phyloP scores from a whole-genome alignment of 2,888 invertebrate genomes.

The Apotomis betuletana region DNA sequence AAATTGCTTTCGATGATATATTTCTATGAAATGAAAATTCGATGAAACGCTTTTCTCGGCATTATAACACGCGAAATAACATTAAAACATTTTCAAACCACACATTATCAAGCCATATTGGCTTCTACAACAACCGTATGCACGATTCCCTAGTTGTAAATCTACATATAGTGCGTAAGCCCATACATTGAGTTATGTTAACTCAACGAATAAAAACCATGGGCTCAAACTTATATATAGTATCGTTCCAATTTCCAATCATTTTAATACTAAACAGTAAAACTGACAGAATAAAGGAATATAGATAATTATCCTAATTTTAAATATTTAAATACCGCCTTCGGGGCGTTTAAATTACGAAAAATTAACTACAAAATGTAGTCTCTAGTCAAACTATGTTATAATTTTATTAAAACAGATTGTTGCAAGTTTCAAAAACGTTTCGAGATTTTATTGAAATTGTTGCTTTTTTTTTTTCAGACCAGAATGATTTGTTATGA shows the following conservation, averaged over 20 bases:
- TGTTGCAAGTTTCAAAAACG: slow-evolving; percentile 34
- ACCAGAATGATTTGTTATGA: slow-evolving; percentile 5
- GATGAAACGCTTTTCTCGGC: too few relatives aligned
- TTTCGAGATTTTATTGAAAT: slow-evolving; percentile 27
- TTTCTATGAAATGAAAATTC: too few relatives aligned
- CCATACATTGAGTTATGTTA: slow-evolving; percentile 38
- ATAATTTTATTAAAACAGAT: slow-evolving; percentile 25
- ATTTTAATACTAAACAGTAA: slow-evolving; percentile 38
- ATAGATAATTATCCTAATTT: slow-evolving; percentile 32
- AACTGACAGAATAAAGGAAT: slow-evolving; percentile 35
- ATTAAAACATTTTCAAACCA: too few relatives aligned
- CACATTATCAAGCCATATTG: neutral
- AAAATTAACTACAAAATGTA: slow-evolving; percentile 27
- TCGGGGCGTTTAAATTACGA: slow-evolving; percentile 34
- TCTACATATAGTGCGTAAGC: slow-evolving; percentile 8
- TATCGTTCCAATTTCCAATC: slow-evolving; percentile 22
- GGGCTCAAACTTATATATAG: slow-evolving; percentile 30
- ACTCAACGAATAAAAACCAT: slow-evolving; percentile 25
- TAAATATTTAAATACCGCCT: slow-evolving; percentile 37
- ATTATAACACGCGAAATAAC: neutral
- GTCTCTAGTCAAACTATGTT: slow-evolving; percentile 31
- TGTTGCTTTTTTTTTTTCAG: slow-evolving; percentile 15
- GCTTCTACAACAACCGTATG: slow-evolving; percentile 4
- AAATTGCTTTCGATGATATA: too few relatives aligned
- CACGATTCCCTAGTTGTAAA: slow-evolving; percentile 22